Evolutionary conservation across 2,113 vertebrate genomes (phyloP), one percentile per base, ranked within the genome.

Genomic region (Chamaetylas fuelleborni): DNA sequence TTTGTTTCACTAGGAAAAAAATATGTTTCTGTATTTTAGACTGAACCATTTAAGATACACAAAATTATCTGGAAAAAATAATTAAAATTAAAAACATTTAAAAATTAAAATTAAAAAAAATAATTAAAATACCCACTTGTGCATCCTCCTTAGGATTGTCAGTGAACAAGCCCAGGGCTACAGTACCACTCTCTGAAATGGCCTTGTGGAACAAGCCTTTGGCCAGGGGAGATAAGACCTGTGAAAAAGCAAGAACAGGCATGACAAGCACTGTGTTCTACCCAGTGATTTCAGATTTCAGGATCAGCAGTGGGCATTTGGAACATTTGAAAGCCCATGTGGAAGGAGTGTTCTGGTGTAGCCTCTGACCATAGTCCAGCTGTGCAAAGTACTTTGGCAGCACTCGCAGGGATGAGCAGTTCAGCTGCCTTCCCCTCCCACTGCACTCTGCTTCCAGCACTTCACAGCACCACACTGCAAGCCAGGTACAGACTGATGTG

Each of bases 211-310:
- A 98, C 50, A 99, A 96, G 11, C 98, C 98, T 5, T 96, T 58
- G 12, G 97, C 95, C 94, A 99, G 56, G 3, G 98, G 98, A 56
- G 99, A 98, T 22, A 99, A 93, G 65, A 98, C 20, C 99, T 99
- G 96, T 45, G 56, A 69, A 73, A 60, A 70, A 14, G 5, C 64
- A 92, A 74, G 42, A 69, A 25, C 14, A 23, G 51, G 43, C 23
- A 73, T n/a, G 61, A 25, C 15, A 47, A 79, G 53, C 16, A 13
- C 20, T 38, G 8, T 13, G 8, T 33, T 79, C 36, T 60, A 15
- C 29, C 19, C 11, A 31, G 33, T 8, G 56, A 6, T 23, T 61
- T 36, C 2, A 14, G 47, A 51, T 73, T 36, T 43, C 60, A 53
- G 3, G 8, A 13, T 31, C 25, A 50, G 65, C 51, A 85, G n/a